phyloP scores from a whole-genome alignment of 2,888 invertebrate species.

The Dione vanillae region DNA sequence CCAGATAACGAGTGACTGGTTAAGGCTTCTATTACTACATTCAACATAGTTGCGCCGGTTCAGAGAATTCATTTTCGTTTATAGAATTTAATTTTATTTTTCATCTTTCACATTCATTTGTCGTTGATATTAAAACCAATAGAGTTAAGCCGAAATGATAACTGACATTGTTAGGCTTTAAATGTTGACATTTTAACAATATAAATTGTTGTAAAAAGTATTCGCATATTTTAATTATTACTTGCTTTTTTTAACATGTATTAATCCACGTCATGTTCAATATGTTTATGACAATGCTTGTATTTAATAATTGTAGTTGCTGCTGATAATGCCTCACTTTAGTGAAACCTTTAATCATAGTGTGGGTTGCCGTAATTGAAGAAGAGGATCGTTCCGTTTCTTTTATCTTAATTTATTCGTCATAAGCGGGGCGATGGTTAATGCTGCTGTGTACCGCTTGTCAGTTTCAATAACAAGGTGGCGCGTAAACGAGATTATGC shows the following conservation, averaged over 20 bases:
- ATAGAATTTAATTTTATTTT: background rate
- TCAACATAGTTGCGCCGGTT: constrained; percentile 20
- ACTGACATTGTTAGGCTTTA: background rate
- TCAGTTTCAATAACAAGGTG: constrained; percentile 77
- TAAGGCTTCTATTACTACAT: constrained; percentile 40
- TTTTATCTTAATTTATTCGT: constrained; percentile 83
- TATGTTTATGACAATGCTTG: constrained; percentile 81
- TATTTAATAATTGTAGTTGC: constrained; percentile 77
- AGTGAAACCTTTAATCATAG: constrained; percentile 81
- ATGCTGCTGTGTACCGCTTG: constrained; percentile 81
- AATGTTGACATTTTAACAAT: background rate
- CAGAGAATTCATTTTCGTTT: background rate
- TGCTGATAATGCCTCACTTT: constrained; percentile 66
- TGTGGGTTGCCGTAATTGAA: constrained; percentile 81
- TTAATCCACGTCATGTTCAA: constrained; percentile 79
- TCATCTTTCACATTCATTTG: background rate
- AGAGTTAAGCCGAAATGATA: too few relatives aligned
- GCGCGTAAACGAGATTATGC: constrained; percentile 63
- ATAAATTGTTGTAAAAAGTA: too few relatives aligned
- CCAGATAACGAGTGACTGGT: constrained; percentile 72
- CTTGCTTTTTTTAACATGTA: constrained; percentile 57
- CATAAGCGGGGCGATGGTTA: constrained; percentile 69
- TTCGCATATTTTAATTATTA: background rate
- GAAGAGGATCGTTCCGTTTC: constrained; percentile 71
- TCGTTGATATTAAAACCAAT: too few relatives aligned